A percentile compares a stretch with the other conserved stretches of the same genome.
phyloP scores from a whole-genome alignment of 2,113 vertebrate genomes.

The Sebastes schlegelii region DNA sequence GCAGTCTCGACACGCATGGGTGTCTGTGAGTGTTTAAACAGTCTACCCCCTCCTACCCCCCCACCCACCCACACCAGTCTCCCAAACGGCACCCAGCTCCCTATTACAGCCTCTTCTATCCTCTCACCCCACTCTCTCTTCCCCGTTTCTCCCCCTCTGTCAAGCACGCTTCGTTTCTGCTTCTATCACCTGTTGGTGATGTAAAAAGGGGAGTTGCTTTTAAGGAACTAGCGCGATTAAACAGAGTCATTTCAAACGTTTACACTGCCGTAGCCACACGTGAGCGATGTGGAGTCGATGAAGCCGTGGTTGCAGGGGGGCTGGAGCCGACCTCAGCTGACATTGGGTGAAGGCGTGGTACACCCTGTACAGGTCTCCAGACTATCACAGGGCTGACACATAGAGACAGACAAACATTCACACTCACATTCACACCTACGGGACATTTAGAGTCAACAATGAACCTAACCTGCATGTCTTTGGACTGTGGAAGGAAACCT shows the following conservation, averaged over 20 bases:
- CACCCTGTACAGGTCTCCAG: too few species aligned
- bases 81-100: constrained; percentile 52
- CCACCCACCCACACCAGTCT: constrained; percentile 41
- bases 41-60: constrained; percentile 39
- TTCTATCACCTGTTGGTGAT: constrained; percentile 56
- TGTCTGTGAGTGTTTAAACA: constrained; percentile 78
- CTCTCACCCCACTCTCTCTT: constrained; percentile 9
- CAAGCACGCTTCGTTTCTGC: constrained; percentile 43
- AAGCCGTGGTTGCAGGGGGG: background rate
- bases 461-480: too few species aligned
- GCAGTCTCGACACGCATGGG: constrained; percentile 80
- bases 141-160: constrained; percentile 26
- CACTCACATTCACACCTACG: too few species aligned
- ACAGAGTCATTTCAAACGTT: constrained; percentile 67
- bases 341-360: too few species aligned
- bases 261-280: constrained; percentile 34
- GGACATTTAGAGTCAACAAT: too few species aligned
- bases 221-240: constrained; percentile 55
- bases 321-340: too few species aligned
- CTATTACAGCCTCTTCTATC: constrained; percentile 54
- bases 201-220: constrained; percentile 50
- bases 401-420: too few species aligned
- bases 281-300: constrained; percentile 35
- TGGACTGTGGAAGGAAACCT: too few species aligned
- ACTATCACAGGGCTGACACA: too few species aligned